Evolutionary conservation across 2,113 vertebrate species (phyloP).

Genomic region (Micronycteris hirsuta): DNA sequence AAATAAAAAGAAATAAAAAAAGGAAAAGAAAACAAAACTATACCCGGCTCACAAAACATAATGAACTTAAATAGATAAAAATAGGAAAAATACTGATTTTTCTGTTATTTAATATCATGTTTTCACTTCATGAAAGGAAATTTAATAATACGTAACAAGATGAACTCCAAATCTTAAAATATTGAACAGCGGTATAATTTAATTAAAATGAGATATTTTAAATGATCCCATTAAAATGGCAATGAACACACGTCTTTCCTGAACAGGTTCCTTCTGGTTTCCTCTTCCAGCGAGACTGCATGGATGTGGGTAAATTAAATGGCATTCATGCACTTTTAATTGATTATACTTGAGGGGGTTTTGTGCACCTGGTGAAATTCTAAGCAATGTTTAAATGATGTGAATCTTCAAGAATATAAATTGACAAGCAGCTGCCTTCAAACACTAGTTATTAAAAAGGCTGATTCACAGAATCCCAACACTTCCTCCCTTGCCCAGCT

Average conservation of each 20-base stretch:
- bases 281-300: neutral
- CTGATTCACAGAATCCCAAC: slow-evolving; percentile 24
- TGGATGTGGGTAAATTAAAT: neutral
- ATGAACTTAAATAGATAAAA: neutral
- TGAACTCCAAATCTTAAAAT: neutral
- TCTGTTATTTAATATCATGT: neutral
- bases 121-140: neutral
- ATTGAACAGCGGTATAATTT: neutral
- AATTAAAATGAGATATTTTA: neutral
- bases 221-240: neutral
- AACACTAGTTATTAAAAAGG: neutral
- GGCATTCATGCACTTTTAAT: neutral
- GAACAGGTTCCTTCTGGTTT: neutral
- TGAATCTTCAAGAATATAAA: slow-evolving; percentile 16
- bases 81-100: neutral
- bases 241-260: neutral
- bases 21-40: neutral
- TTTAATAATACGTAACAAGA: neutral
- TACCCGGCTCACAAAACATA: neutral
- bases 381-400: neutral
- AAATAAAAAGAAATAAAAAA: too few relatives aligned
- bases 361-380: slow-evolving; percentile 11
- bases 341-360: neutral
- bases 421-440: slow-evolving; percentile 12
- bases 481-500: neutral